A percentile compares a stretch with the other conserved stretches of the same genome.
Evolutionary conservation across 1,140 invertebrate species (phyloP).

Genomic region (Anastrepha ludens): DNA sequence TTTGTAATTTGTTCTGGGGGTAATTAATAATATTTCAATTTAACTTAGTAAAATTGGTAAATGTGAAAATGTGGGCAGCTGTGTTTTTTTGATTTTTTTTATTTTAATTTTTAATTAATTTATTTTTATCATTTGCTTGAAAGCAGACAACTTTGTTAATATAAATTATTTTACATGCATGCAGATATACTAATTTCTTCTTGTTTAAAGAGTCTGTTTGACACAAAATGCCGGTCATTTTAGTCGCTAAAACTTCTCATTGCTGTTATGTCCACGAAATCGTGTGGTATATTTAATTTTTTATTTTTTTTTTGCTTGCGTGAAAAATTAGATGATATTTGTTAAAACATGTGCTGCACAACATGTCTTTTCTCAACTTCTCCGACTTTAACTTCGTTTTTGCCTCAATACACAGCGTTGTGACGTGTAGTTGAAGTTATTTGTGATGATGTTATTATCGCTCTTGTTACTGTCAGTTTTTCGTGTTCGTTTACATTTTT

Average conservation of each 20-base stretch:
- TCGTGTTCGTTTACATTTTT: neutral
- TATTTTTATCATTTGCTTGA: too few relatives aligned
- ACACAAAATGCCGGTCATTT: too few relatives aligned
- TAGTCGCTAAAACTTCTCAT: neutral
- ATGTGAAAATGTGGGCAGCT: too few relatives aligned
- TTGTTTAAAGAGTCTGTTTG: too few relatives aligned
- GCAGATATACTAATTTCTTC: too few relatives aligned
- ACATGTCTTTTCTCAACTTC: conserved; percentile 27
- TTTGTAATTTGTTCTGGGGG: too few relatives aligned
- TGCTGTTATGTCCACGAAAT: neutral
- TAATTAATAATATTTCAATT: too few relatives aligned
- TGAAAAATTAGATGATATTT: conserved; percentile 25
- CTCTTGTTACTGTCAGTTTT: conserved; percentile 4
- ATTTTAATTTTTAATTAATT: too few relatives aligned
- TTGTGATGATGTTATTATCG: conserved; percentile 51
- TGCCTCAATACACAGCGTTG: neutral
- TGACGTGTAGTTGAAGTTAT: neutral
- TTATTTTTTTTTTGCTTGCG: neutral
- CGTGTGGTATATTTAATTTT: neutral
- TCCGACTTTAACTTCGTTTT: neutral
- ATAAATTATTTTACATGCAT: too few relatives aligned
- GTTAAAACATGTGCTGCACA: conserved; percentile 42
- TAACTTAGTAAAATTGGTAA: too few relatives aligned
- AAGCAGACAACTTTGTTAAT: too few relatives aligned
- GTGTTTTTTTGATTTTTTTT: too few relatives aligned